Conservation (phyloP, 2,113 vertebrate genomes). For the Psittacara wagleri region DNA sequence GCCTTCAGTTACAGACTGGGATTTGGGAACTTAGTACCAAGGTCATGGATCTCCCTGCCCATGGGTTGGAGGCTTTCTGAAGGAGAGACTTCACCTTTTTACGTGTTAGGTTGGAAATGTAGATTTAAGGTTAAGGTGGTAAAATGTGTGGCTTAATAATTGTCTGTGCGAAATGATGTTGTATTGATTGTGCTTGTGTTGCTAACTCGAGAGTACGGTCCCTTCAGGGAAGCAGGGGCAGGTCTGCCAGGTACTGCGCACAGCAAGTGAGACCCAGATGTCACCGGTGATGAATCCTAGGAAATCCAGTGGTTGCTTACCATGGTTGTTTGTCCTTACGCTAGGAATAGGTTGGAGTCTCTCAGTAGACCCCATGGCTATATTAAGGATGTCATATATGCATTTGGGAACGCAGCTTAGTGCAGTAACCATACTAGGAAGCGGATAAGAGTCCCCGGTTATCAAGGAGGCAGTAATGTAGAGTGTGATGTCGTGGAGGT, state of each 20-base stretch:
- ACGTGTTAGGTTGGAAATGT: not conserved
- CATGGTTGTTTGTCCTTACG: not conserved
- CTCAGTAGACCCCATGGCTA: accelerated
- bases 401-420: not conserved
- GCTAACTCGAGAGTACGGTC: accelerated
- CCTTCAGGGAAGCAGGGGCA: not conserved
- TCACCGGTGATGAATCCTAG: not conserved
- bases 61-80: not conserved
- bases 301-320: not conserved
- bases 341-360: not conserved
- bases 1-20: accelerated
- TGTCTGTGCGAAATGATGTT: not conserved
- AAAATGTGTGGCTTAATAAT: not conserved
- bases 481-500: not conserved
- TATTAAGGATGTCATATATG: not conserved
- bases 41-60: not conserved
- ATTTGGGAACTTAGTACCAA: not conserved
- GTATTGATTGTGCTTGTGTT: too few species aligned
- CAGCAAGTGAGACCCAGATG: accelerated
- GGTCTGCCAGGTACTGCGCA: not conserved
- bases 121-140: not conserved
- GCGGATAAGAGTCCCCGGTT: not conserved
- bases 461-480: not conserved
- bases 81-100: not conserved
- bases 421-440: not conserved